Evolutionary conservation across 2,797 vertebrate species (phyloP), one percentile per base, ranked within the genome.

Genomic region (Tinamus major): DNA sequence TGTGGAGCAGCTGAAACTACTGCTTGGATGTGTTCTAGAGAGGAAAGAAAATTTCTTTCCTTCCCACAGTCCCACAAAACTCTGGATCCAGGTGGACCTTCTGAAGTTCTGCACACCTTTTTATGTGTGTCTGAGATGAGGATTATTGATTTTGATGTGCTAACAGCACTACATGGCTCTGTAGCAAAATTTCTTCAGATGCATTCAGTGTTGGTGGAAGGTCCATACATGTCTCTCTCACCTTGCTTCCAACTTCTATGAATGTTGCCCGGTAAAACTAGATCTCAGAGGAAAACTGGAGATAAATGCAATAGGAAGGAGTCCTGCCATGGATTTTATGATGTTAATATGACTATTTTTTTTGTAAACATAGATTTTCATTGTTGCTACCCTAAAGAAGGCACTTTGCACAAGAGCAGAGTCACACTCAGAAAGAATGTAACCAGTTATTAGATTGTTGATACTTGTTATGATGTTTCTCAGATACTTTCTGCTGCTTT

Each of bases 261-360:
- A 10, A 13, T n/a, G 6, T 72, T 0, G 0, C 39, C 44, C 68
- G 10, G 4, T 29, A 83, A 76, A 29, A 63, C 9, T 46, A 10
- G 48, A 85, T 77, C 61, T 83, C 23, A 44, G 58, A 77, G 2
- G 21, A 83, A 77, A 71, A 58, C 7, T 56, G 13, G 4, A 70
- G 37, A 53, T 79, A 67, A 78, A 72, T 62, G 3, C 83, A 92
- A 75, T 35, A 26, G 21, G 15, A 68, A 44, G 42, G 14, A n/a
- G n/a, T 23, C 31, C 10, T 26, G 8, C n/a, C n/a, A 55, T 24
- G 4, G 9, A 72, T 63, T 8, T 81, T 67, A 51, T 55, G 17
- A 33, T 15, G 37, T 37, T 39, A 27, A 53, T 67, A 79, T 41
- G 35, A 18, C 29, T 7, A 3, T 4, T 26, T 31, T 31, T 2